A percentile compares a stretch with the other conserved stretches of the same genome.
phyloP scores from a whole-genome alignment of 2,888 invertebrate genomes.

The Linnaemya vulpina region DNA sequence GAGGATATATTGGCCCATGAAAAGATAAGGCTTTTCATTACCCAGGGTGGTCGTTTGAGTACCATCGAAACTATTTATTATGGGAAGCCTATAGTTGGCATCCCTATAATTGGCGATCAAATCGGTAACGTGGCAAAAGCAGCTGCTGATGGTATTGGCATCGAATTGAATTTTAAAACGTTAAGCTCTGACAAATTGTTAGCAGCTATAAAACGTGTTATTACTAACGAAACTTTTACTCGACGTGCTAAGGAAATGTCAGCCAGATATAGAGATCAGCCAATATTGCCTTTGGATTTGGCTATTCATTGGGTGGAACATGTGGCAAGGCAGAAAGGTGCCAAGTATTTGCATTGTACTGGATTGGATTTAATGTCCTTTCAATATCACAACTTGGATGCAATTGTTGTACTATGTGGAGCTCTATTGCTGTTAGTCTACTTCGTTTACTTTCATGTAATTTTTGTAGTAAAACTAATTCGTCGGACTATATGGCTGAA shows the following conservation, averaged over 20 bases:
- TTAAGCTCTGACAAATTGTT: conserved; percentile 77
- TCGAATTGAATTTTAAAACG: conserved; percentile 79
- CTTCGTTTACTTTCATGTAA: too few species aligned
- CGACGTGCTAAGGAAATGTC: conserved; percentile 74
- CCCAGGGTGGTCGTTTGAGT: conserved; percentile 84
- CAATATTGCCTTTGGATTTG: conserved; percentile 77
- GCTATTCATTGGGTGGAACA: conserved; percentile 82
- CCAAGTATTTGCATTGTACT: conserved; percentile 79
- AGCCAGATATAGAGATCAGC: conserved; percentile 79
- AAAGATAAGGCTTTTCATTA: conserved; percentile 83
- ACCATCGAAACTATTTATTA: conserved; percentile 83
- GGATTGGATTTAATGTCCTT: conserved; percentile 78
- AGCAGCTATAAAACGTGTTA: conserved; percentile 73
- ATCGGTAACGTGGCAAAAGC: conserved; percentile 83
- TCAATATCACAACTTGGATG: conserved; percentile 76
- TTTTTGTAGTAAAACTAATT: too few species aligned
- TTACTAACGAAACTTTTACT: conserved; percentile 75
- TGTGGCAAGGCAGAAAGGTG: conserved; percentile 80
- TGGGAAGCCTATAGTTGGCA: conserved; percentile 84
- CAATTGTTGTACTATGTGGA: too few species aligned
- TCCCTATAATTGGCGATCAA: conserved; percentile 84
- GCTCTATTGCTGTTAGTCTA: too few species aligned
- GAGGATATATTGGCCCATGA: conserved; percentile 83
- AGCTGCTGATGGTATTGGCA: conserved; percentile 82
- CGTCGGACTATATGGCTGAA: too few species aligned